Base-by-base conservation (phyloP, 2,113 vertebrate species). In the Muscicapa adusta region DNA sequence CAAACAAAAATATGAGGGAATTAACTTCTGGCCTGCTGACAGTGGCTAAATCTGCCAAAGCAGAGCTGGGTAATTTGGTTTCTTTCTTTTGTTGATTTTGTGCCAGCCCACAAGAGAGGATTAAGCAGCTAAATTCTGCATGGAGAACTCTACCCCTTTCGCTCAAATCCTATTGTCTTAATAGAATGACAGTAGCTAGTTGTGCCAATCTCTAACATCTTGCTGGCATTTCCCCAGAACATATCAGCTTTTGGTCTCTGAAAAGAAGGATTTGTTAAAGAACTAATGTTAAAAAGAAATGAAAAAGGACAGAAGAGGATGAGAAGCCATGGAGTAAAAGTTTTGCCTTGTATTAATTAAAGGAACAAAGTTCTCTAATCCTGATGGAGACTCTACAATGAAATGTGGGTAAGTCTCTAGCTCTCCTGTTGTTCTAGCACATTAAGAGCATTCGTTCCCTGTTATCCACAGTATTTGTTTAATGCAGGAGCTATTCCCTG, bases 11-110 rank as follows among this genome's bases (percentile, higher is more conserved):
- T 98, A 98, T 97, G 98, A 98, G 98, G 98, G 98, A 98, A 99
- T 99, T 99, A 99, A 98, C 97, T 98, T 98, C 98, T 98, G 98
- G 98, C 98, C 98, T 95, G 97, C 98, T 99, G 98, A 98, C 99
- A 98, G 98, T 97, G 98, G 97, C 83, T 97, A 98, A 97, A 98
- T 97, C 98, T 98, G 98, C 98, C 98, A 99, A 98, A 98, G 98
- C 97, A 98, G 98, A 98, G 98, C 98, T 96, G 98, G 98, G 98
- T 98, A 99, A 99, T 99, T 99, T 99, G 98, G 98, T 98, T 99
- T 98, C 98, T 98, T 98, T 99, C 98, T 98, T 98, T 98, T 97
- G 98, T 97, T 98, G 98, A 98, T 98, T 98, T 97, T 96, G 98
- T 98, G 98, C 98, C 99, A 98, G 98, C 97, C 97, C 98, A 98